A percentile compares a stretch with the other conserved stretches of the same genome.
phyloP scores from a whole-genome alignment of 2,797 vertebrate genomes.

The Eospalax fontanierii region DNA sequence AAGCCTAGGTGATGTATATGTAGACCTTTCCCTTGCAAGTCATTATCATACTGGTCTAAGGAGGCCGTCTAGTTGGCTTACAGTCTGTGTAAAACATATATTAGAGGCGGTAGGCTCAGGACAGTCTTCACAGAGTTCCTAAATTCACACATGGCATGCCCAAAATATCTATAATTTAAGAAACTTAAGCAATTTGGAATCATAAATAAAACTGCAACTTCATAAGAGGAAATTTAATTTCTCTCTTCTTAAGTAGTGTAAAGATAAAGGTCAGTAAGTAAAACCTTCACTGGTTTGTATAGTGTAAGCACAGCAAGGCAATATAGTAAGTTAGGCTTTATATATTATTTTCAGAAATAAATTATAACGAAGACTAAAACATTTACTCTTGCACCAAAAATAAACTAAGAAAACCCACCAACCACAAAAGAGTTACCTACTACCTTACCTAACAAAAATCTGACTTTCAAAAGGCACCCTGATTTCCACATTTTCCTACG shows the following conservation, averaged over 20 bases:
- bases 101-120: background rate
- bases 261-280: constrained; percentile 54
- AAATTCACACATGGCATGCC: constrained; percentile 20
- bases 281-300: constrained; percentile 22
- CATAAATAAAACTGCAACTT: constrained; percentile 59
- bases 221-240: constrained; percentile 58
- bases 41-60: background rate
- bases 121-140: constrained; percentile 31
- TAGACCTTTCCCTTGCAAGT: background rate
- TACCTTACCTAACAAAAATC: constrained; percentile 34
- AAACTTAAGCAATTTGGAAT: background rate
- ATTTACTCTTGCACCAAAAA: constrained; percentile 35
- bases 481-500: background rate
- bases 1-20: constrained; percentile 27
- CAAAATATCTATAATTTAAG: constrained; percentile 45
- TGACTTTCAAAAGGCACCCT: constrained; percentile 53
- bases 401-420: constrained; percentile 21
- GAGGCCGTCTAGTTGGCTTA: background rate
- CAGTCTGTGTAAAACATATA: background rate
- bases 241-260: background rate
- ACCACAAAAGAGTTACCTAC: constrained; percentile 5
- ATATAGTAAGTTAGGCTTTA: constrained; percentile 23
- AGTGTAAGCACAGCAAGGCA: background rate
- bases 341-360: constrained; percentile 25
- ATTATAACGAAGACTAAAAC: constrained; percentile 41